phyloP scores from a whole-genome alignment of 23 tunicate species.

The Ciona savignyi region DNA sequence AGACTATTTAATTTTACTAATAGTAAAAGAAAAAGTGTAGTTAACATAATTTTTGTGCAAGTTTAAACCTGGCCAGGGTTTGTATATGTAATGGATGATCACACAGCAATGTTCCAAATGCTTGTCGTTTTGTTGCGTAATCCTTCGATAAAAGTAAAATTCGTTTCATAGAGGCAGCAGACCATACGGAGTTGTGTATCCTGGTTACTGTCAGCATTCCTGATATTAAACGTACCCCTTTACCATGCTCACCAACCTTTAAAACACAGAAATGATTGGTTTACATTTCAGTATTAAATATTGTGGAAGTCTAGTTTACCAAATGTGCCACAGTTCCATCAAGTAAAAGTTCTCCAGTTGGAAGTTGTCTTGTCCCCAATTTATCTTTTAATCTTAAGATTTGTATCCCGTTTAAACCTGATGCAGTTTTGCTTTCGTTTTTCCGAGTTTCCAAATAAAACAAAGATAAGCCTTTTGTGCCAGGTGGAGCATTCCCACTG shows the following conservation, averaged over 20 bases:
- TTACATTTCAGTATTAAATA: neutral
- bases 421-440: constrained; percentile 6
- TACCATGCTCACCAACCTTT: constrained; percentile 61
- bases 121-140: constrained; percentile 61
- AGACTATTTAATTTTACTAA: neutral
- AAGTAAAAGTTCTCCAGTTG: constrained; percentile 80
- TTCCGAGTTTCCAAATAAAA: constrained; percentile 75
- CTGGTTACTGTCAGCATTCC: constrained; percentile 85
- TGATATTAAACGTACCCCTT: constrained; percentile 59
- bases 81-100: constrained; percentile 71
- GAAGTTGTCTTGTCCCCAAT: constrained; percentile 92
- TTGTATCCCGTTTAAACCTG: constrained; percentile 78
- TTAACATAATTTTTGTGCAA: neutral
- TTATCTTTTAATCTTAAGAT: constrained; percentile 69
- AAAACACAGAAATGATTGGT: neutral
- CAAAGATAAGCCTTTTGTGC: constrained; percentile 71
- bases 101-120: constrained; percentile 40
- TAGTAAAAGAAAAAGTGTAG: neutral
- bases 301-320: constrained; percentile 13
- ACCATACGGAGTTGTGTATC: constrained; percentile 59
- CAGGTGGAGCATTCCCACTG: constrained; percentile 46
- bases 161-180: constrained; percentile 47
- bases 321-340: constrained; percentile 76
- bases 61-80: constrained; percentile 91
- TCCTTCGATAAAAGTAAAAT: constrained; percentile 62